phyloP scores from a whole-genome alignment of 2,797 vertebrate species.

The Prionace glauca region DNA sequence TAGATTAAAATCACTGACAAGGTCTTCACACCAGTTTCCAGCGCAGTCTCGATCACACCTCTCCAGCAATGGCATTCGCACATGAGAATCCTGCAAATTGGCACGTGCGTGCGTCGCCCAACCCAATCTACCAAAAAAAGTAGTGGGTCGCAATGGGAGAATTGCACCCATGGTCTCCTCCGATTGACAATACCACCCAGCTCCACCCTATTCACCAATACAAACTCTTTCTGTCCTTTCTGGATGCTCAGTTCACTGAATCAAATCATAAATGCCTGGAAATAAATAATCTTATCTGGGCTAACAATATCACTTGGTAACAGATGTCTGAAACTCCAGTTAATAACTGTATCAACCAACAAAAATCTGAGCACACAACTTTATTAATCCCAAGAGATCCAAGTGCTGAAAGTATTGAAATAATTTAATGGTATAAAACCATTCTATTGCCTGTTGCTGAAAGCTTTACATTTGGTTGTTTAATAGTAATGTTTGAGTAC shows the following conservation, averaged over 20 bases:
- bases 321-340: not conserved
- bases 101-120: no score
- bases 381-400: not conserved
- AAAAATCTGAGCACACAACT: not conserved
- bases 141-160: no score
- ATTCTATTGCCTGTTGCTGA: not conserved
- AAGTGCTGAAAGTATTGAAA: not conserved
- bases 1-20: no score
- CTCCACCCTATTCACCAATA: not conserved
- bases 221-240: not conserved
- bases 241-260: not conserved
- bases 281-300: not conserved
- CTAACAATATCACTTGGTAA: not conserved
- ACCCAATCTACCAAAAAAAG: no score
- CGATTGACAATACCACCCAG: no score
- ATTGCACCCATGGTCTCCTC: no score
- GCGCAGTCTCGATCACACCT: no score
- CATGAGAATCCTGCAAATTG: no score
- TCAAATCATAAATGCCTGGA: not conserved
- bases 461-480: not conserved
- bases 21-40: no score
- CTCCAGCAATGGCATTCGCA: no score
- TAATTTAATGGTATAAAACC: not conserved
- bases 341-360: not conserved
- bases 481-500: not conserved